These are phyloP conservation scores for Synanthedon myopaeformis DNA, from an alignment of 2,888 invertebrate species.

Conservation along the genomic window DNA sequence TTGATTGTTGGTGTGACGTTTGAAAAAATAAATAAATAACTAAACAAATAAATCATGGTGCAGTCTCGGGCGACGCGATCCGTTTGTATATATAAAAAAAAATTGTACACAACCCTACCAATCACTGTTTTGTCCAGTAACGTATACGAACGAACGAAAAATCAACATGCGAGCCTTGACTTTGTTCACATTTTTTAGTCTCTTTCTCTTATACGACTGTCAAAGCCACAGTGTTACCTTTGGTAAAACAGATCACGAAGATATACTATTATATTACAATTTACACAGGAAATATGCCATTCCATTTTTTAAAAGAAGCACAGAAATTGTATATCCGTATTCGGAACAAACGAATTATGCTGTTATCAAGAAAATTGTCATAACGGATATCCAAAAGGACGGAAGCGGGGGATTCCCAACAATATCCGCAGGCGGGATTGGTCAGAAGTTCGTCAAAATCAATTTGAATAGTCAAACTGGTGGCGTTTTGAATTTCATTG, in stretches of 20 bases:
- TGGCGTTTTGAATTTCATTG: constrained; percentile 49
- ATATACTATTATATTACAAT: constrained; percentile 38
- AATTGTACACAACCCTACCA: too few species aligned
- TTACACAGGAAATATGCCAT: constrained; percentile 52
- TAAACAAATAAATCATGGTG: constrained; percentile 1
- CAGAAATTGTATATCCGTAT: constrained; percentile 42
- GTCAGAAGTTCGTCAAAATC: constrained; percentile 49
- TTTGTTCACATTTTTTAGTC: constrained; percentile 26
- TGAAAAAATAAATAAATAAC: too few species aligned
- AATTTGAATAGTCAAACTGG: constrained; percentile 53
- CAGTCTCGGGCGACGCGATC: constrained; percentile 26
- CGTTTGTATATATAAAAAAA: constrained; percentile 1
- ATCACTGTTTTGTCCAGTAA: too few species aligned
- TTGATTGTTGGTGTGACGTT: too few species aligned
- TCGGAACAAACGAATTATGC: constrained; percentile 43
- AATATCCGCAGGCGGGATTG: constrained; percentile 48
- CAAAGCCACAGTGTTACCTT: constrained; percentile 49
- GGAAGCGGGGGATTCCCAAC: constrained; percentile 49
- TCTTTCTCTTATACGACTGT: constrained; percentile 23
- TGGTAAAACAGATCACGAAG: constrained; percentile 45
- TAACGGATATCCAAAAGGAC: constrained; percentile 36
- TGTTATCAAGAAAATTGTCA: constrained; percentile 37
- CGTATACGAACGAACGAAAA: constrained; percentile 24
- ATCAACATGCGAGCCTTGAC: constrained; percentile 33
- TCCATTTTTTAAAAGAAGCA: constrained; percentile 41